Conservation (phyloP, 2,888 invertebrate species). For the Agrotis puta region DNA sequence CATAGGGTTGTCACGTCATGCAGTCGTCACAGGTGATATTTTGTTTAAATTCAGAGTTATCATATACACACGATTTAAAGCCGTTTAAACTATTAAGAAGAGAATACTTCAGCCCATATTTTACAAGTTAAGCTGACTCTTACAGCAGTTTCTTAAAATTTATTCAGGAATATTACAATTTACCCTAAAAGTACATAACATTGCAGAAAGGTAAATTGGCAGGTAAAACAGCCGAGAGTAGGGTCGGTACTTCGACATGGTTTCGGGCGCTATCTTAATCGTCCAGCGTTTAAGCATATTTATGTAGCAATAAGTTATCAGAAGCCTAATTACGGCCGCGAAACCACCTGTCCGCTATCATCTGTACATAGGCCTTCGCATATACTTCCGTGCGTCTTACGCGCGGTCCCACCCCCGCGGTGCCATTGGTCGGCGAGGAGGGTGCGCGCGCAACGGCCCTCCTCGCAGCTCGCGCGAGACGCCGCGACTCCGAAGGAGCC, state of each 20-base stretch:
- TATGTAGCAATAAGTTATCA: constrained; percentile 90
- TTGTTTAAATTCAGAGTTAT: not conserved
- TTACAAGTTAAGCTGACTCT: constrained; percentile 54
- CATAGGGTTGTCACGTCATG: not conserved
- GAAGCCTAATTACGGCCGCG: constrained; percentile 89
- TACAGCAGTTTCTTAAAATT: constrained; percentile 63
- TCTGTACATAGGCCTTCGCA: constrained; percentile 91
- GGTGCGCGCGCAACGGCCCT: constrained; percentile 89
- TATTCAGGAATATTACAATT: constrained; percentile 73
- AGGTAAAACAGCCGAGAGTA: constrained; percentile 73
- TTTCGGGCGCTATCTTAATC: constrained; percentile 86
- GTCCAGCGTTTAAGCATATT: constrained; percentile 86
- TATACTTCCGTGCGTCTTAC: constrained; percentile 91
- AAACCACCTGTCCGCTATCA: constrained; percentile 91
- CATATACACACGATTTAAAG: not conserved
- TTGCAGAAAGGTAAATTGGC: constrained; percentile 74
- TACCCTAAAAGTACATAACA: constrained; percentile 74
- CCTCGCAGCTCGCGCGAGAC: constrained; percentile 84
- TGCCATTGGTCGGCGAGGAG: constrained; percentile 82
- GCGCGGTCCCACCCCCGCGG: constrained; percentile 87
- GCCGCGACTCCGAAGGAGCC: constrained; percentile 84
- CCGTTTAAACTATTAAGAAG: constrained; percentile 12
- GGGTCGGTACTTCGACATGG: constrained; percentile 74
- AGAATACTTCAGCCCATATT: constrained; percentile 35
- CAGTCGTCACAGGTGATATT: not conserved